Conservation (phyloP, 2,888 invertebrate species). For the Smittia sp. region DNA sequence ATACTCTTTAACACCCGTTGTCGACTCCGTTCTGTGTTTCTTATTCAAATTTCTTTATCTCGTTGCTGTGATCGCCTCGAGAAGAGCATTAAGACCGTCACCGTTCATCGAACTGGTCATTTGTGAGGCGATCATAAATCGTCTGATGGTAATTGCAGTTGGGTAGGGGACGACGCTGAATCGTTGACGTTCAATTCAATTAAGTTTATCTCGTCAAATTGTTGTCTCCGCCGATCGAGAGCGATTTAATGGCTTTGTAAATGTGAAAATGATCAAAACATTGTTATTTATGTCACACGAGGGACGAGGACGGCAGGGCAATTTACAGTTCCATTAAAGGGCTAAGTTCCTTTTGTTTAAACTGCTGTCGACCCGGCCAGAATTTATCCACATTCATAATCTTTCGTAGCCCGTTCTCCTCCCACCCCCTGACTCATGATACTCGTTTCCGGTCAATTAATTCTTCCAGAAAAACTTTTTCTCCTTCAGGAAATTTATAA, state of each 20-base stretch:
- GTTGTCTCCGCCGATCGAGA: not conserved
- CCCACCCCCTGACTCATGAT: not conserved
- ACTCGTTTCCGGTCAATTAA: slow-evolving; percentile 40
- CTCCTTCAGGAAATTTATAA: slow-evolving; percentile 38
- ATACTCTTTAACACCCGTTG: slow-evolving; percentile 39
- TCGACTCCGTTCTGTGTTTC: slow-evolving; percentile 9
- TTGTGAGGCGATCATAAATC: slow-evolving; percentile 16
- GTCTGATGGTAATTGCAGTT: not conserved
- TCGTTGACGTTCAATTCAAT: slow-evolving; percentile 29
- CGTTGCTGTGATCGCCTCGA: not conserved
- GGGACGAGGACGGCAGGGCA: slow-evolving; percentile 11
- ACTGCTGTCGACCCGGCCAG: slow-evolving; percentile 25
- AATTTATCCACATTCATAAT: slow-evolving; percentile 19
- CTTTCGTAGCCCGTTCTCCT: not conserved
- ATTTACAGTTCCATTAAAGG: not conserved
- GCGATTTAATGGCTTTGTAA: slow-evolving; percentile 32
- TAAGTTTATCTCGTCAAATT: slow-evolving; percentile 23
- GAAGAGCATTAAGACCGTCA: not conserved
- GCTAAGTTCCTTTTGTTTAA: slow-evolving; percentile 5
- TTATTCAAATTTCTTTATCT: slow-evolving; percentile 15
- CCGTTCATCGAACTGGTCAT: slow-evolving; percentile 10
- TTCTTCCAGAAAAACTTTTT: slow-evolving; percentile 15
- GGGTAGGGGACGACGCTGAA: not conserved
- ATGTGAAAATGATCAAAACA: slow-evolving; percentile 41
- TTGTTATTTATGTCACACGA: slow-evolving; percentile 38